Percentiles rank a stretch among this genome's conserved stretches.
Evolutionary conservation across 2,888 invertebrate species (phyloP).

Genomic region (Lasioglossum pauxillum): DNA sequence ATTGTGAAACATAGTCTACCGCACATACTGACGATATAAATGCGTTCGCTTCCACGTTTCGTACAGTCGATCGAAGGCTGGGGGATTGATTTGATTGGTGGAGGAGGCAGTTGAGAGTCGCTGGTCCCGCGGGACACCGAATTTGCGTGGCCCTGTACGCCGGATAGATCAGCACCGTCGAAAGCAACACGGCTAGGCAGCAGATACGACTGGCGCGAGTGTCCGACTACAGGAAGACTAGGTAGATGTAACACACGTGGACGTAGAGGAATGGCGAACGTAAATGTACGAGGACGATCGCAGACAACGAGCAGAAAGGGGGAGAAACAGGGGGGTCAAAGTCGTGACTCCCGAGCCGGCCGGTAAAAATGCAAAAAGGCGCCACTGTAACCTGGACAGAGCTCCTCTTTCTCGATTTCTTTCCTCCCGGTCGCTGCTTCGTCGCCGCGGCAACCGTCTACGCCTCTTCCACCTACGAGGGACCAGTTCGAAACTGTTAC

Average conservation of each 20-base stretch:
- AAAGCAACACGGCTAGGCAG: conserved; percentile 25
- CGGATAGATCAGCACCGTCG: conserved; percentile 35
- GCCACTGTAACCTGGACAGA: conserved; percentile 71
- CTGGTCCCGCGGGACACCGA: neutral
- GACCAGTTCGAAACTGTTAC: neutral
- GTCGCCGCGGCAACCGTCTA: neutral
- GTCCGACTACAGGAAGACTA: conserved; percentile 44
- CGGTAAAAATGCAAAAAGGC: conserved; percentile 75
- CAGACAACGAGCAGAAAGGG: conserved; percentile 47
- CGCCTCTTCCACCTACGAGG: neutral
- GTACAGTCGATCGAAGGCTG: neutral
- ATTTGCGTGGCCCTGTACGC: conserved; percentile 31
- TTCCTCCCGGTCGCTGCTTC: neutral
- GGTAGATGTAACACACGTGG: conserved; percentile 62
- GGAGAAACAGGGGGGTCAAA: conserved; percentile 60
- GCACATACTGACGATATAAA: neutral
- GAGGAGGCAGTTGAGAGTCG: neutral
- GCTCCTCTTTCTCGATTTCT: conserved; percentile 30
- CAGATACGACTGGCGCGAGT: conserved; percentile 40
- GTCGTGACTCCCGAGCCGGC: conserved; percentile 72
- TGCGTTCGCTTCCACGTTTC: neutral
- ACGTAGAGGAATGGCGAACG: conserved; percentile 63
- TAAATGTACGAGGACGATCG: conserved; percentile 68
- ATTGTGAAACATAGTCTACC: neutral
- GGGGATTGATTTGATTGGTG: neutral